Base-by-base conservation (phyloP, 2,888 invertebrate species). In the Saturnia japonica region DNA sequence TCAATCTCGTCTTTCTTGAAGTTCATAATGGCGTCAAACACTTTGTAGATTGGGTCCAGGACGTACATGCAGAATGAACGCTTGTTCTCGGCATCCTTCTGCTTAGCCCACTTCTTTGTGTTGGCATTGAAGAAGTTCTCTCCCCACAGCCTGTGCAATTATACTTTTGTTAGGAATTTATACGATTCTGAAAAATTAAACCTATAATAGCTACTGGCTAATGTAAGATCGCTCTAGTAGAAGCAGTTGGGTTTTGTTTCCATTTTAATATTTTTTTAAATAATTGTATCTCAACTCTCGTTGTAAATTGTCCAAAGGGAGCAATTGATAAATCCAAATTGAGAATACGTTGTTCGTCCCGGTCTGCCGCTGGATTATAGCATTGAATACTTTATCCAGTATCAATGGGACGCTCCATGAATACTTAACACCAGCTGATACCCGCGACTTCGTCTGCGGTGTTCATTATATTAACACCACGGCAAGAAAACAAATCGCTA, bases 41-140 rank as follows among this genome's bases (percentile, higher is more conserved):
- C 98, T 95, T 99, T 99, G 96, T 99, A 99, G 94, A 99, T 99
- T 74, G 99, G 99, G 88, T 99, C 99, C 90, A 99, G 94, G 84
- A 99, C 98, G 94, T 99, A 99, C 97, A 99, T 99, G 92, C 97
- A 97, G 96, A 99, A 99, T 0, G 99, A 99, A 82, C 99, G 97
- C 92, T 98, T 98, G 95, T 98, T 98, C 74, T 98, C 98, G 1
- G 94, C 93, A 86, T 98, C 98, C 95, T 97, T 97, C 90, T 96
- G 97, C 91, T 98, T 98, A 71, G 97, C 95, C 99, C 99, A 99
- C 91, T 99, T 99, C 97, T 99, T 99, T 77, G 99, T 98, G 88
- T 97, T 97, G 75, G 97, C 95, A 83, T 99, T 99, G 95, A 99
- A 99, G 96, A 99, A 99, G 93, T 99, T 99, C 93, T 99, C 99